Evolutionary conservation across 2,888 invertebrate genomes (phyloP), one percentile per base, ranked within the genome.

Genomic region (Napeogenes inachia): DNA sequence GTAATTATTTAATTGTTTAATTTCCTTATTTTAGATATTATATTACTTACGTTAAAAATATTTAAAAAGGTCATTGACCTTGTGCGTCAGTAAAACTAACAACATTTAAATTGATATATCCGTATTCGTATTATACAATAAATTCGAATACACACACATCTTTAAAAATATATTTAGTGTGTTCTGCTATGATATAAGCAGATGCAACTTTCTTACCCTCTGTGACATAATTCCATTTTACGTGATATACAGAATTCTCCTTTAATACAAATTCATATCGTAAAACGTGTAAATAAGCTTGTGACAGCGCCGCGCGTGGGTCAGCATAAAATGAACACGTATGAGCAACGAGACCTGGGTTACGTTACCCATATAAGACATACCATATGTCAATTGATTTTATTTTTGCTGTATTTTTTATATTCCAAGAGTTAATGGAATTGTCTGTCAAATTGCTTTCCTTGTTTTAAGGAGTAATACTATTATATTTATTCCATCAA

Each of bases 301-400:
- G 42, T 54, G 54, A 47, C 55, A 42, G 46, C 47, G 54, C 32
- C 66, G 70, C 61, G 62, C 69, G 69, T 69, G 69, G 66, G 54
- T 32, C 32, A 56, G 70, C 68, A 69, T 66, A 68, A 64, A 68
- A 67, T 62, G 68, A 68, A 68, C 60, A 63, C 30, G 10, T 30
- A 30, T 42, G 10, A 50, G 30, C 21, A 50, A 8, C 13, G 50
- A 50, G 12, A 50, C 50, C 50, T 50, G 10, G 10, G 30, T 50
- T 30, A 50, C 10, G 21, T 30, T 10, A 8, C 21, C 3, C 8
- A 50, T 12, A 50, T 30, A 30, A 6, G 30, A 50, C 30, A 42
- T 3, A 42, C 42, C 5, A 42, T 42, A 42, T 42, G 8, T 12
- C 30, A 3, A 50, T 50, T 50, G 21, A 50, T 50, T 30, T 50